These are phyloP conservation scores for Heliconius hortense DNA, from an alignment of 2,888 invertebrate genomes.

Conservation along the genomic window DNA sequence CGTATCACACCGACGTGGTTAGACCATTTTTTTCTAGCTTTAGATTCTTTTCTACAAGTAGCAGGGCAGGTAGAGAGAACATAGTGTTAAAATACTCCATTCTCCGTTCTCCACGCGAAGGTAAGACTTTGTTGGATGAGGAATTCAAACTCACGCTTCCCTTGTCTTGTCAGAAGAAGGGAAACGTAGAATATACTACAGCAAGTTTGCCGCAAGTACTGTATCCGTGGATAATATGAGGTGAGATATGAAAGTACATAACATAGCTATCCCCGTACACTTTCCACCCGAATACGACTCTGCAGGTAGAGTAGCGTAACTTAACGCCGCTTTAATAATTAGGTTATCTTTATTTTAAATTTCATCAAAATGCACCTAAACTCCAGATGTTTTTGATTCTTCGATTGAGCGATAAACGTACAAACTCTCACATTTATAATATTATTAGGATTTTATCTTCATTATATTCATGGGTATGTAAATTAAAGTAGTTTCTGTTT, in stretches of 20 bases:
- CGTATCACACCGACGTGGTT: slow-evolving; percentile 12
- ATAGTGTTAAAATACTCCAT: too few relatives aligned
- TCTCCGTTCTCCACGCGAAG: too few relatives aligned
- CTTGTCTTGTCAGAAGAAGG: too few relatives aligned
- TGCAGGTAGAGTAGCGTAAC: neutral
- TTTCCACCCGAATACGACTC: too few relatives aligned
- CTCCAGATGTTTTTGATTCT: neutral
- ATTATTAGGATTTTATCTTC: neutral
- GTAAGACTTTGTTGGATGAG: neutral
- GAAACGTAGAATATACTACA: too few relatives aligned
- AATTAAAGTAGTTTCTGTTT: slow-evolving; percentile 35
- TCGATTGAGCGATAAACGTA: neutral
- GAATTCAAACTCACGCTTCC: too few relatives aligned
- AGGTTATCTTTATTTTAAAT: neutral
- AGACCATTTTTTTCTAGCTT: neutral
- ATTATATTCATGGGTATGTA: slow-evolving; percentile 27
- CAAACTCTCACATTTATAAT: neutral
- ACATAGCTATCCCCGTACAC: too few relatives aligned
- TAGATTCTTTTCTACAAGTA: neutral
- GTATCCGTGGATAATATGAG: too few relatives aligned
- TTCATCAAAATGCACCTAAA: neutral
- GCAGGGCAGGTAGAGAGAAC: too few relatives aligned
- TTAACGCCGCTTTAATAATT: neutral
- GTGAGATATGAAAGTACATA: too few relatives aligned
- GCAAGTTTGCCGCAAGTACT: too few relatives aligned